These are phyloP conservation scores for Caiman crocodilus DNA, from an alignment of 2,797 vertebrate species.

Conservation along the genomic window DNA sequence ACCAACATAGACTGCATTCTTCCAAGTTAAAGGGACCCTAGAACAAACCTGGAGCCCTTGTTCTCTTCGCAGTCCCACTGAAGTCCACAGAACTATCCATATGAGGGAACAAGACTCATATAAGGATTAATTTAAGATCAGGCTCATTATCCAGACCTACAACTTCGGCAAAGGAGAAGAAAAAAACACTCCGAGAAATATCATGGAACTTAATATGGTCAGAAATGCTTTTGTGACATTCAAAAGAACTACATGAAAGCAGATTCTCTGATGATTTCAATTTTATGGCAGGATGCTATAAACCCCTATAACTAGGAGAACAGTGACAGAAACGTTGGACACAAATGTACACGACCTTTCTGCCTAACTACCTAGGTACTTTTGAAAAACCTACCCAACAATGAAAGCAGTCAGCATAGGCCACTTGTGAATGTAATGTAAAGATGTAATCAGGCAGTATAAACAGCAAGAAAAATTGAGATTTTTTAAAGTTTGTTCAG, in stretches of 20 bases:
- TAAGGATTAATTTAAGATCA: neutral
- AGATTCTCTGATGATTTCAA: neutral
- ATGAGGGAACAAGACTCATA: neutral
- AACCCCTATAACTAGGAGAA: neutral
- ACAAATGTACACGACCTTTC: no score
- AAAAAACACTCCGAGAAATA: neutral
- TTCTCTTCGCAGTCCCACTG: neutral
- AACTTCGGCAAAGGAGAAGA: neutral
- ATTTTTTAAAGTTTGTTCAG: neutral
- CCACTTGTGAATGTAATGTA: slow-evolving; percentile 17
- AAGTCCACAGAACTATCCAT: neutral
- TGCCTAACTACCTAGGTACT: neutral
- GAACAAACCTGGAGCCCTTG: neutral
- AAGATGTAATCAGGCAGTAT: neutral
- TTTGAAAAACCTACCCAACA: neutral
- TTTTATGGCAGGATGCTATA: neutral
- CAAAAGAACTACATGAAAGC: neutral
- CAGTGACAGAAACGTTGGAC: no score
- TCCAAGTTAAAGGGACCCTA: neutral
- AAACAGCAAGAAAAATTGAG: neutral
- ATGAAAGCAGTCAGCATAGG: neutral
- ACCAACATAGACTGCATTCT: neutral
- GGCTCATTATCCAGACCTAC: neutral
- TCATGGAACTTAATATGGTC: neutral
- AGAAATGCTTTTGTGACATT: neutral